phyloP scores from a whole-genome alignment of 1,140 invertebrate genomes.

The Atta cephalotes region DNA sequence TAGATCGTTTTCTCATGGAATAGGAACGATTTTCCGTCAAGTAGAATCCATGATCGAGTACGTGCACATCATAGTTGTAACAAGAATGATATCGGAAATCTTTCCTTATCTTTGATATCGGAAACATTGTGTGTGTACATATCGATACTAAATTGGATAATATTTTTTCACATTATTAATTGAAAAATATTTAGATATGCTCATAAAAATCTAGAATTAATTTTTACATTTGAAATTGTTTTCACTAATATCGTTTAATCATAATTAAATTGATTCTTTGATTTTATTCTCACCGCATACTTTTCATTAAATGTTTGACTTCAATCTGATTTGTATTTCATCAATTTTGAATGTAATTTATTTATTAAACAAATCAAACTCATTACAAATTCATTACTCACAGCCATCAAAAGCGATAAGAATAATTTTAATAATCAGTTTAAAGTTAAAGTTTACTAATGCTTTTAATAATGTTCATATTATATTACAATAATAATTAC shows the following conservation, averaged over 20 bases:
- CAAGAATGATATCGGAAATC: background rate
- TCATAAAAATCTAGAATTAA: slow-evolving; percentile 1
- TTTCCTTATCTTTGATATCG: no score
- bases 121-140: background rate
- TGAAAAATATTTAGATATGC: background rate
- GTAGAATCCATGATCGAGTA: slow-evolving; percentile 18
- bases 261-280: background rate
- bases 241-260: background rate
- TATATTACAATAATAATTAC: background rate
- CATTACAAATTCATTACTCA: background rate
- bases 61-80: background rate
- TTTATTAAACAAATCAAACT: slow-evolving; percentile 1
- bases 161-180: background rate
- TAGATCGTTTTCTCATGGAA: slow-evolving; percentile 24
- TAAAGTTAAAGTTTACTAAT: background rate
- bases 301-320: background rate
- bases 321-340: background rate
- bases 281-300: background rate
- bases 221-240: background rate
- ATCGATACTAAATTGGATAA: background rate
- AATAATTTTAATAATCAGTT: background rate
- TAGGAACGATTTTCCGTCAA: slow-evolving; percentile 27
- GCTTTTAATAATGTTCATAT: background rate
- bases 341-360: background rate
- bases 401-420: background rate